Evolutionary conservation across 2,888 invertebrate species (phyloP), one percentile per base, ranked within the genome.

Genomic region (Cryptosula pallasiana): DNA sequence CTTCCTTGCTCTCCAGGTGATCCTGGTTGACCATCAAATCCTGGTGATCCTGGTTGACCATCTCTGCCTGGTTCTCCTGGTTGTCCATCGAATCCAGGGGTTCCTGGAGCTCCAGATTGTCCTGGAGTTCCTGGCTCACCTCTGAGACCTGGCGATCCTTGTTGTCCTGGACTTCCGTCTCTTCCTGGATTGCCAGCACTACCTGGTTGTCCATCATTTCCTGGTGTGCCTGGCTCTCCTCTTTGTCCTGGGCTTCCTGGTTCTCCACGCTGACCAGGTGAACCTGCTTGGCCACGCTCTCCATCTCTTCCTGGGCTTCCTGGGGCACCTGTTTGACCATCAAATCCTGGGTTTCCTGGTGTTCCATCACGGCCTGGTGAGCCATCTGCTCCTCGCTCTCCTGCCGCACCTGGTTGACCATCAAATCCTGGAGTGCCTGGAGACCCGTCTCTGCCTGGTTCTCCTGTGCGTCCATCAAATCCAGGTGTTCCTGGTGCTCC

Each of bases 311-410:
- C 54, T 2, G 55, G 29, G 29, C 32, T 55, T 20, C 70, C 35
- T 16, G 70, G 20, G 25, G 16, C 13, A 13, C 63, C 63, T 29
- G 9, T 2, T 34, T n/a, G 45, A 13, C 45, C 45, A 45, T 45
- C 45, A 20, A 45, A 45, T 45, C 45, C 45, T 45, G 25, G 27
- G 2, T 20, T 20, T 72, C 72, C 72, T 73, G 23, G 25, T 45
- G 45, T 20, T 45, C 45, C 45, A 45, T 5, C 45, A 13, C 20
- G 9, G 5, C 45, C 45, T 45, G 45, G 45, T 13, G 16, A 45
- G 23, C 75, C 75, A 35, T 25, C 35, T 57, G 71, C 57, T 25
- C 76, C 76, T 36, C 35, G 34, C 3, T 35, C 5, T 3, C 63
- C 63, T 25, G 25, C 32, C 13, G 13, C 13, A 16, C 63, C 34